Conservation (phyloP, 2,888 invertebrate genomes). For the Pammene fasciana region DNA sequence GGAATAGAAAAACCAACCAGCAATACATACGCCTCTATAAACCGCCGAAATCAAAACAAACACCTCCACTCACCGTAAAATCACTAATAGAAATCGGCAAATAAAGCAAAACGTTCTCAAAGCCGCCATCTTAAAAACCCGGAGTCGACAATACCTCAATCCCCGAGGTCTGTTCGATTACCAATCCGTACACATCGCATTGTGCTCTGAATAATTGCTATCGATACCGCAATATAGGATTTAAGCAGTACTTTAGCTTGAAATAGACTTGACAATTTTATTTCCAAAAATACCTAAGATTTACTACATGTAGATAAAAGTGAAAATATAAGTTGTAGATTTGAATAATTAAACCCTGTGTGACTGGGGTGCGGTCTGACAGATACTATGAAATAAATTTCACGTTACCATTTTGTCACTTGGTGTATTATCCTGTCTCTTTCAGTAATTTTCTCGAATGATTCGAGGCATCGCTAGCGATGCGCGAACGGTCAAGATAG, state of each 20-base stretch:
- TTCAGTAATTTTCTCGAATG: too few species aligned
- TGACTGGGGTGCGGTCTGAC: too few species aligned
- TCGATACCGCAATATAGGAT: conserved; percentile 11
- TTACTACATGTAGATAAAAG: too few species aligned
- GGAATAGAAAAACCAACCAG: neutral
- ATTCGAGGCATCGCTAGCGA: too few species aligned
- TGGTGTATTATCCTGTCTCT: too few species aligned
- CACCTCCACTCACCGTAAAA: conserved; percentile 10
- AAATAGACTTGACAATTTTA: neutral
- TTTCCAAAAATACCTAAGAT: too few species aligned
- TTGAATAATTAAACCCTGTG: too few species aligned
- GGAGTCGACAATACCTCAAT: conserved; percentile 38
- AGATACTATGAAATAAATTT: too few species aligned
- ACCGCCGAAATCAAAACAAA: neutral
- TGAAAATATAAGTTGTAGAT: too few species aligned
- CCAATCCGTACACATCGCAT: conserved; percentile 47
- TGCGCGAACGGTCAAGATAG: too few species aligned
- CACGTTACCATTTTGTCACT: too few species aligned
- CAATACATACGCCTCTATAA: neutral
- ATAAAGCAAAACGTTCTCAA: conserved; percentile 12
- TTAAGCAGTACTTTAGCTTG: neutral
- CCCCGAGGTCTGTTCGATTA: conserved; percentile 45
- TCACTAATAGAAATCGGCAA: conserved; percentile 14
- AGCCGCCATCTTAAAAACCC: conserved; percentile 22
- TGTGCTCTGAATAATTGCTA: conserved; percentile 50